These are phyloP conservation scores for Danio tinwini DNA, from an alignment of 2,797 vertebrate genomes.

Conservation along the genomic window DNA sequence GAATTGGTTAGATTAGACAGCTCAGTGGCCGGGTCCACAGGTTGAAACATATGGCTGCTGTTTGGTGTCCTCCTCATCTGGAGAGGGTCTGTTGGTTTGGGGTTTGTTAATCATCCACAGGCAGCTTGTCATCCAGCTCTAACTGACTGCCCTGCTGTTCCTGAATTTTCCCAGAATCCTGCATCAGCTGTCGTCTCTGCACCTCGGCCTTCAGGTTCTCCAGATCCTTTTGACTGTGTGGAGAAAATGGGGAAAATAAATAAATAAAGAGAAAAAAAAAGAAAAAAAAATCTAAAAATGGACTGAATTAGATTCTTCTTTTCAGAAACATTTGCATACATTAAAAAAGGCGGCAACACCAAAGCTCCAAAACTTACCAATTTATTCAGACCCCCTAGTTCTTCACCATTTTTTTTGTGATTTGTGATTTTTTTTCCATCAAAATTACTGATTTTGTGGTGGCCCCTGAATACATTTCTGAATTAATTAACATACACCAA, in stretches of 20 bases:
- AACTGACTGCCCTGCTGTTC: constrained; percentile 73
- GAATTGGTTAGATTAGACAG: constrained; percentile 72
- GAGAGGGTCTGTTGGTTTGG: constrained; percentile 64
- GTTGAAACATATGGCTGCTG: constrained; percentile 71
- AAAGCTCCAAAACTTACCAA: too few species aligned
- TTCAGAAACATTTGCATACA: background rate
- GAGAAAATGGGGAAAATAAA: constrained; percentile 3
- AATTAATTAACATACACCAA: too few species aligned
- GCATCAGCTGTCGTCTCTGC: constrained; percentile 92
- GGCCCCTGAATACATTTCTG: too few species aligned
- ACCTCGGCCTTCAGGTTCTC: constrained; percentile 98
- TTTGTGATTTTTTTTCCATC: too few species aligned
- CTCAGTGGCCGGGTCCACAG: constrained; percentile 71
- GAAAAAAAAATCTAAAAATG: background rate
- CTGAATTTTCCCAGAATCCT: constrained; percentile 84
- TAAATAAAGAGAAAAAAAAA: too few species aligned
- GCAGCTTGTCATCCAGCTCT: constrained; percentile 80
- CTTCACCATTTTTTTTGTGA: too few species aligned
- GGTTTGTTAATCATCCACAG: constrained; percentile 76
- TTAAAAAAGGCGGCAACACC: too few species aligned
- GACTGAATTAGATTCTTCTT: background rate
- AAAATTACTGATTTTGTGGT: too few species aligned
- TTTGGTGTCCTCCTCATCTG: constrained; percentile 65
- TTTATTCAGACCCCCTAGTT: too few species aligned
- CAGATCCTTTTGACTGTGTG: constrained; percentile 93